Conservation (phyloP, 2,888 invertebrate genomes). For the Drosophila quinaria region DNA sequence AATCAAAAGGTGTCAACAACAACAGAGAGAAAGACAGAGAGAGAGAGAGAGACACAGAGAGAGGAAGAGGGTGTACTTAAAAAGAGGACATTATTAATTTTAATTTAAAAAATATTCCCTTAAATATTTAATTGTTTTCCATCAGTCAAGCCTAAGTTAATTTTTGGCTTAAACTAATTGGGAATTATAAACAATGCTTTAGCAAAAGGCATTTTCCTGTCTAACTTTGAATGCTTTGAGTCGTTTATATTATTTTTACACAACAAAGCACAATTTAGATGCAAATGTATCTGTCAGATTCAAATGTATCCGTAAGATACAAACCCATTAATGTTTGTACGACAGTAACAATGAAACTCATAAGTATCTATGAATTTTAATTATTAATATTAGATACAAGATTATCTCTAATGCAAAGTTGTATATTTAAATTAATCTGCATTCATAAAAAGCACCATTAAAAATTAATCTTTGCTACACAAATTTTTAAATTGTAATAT, state of each 20-base stretch:
- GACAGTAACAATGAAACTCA: not conserved
- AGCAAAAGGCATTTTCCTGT: too few relatives aligned
- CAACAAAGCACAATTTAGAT: not conserved
- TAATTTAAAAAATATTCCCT: too few relatives aligned
- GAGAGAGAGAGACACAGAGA: not conserved
- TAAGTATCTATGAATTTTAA: not conserved
- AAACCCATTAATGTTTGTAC: too few relatives aligned
- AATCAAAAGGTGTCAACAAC: constrained; percentile 9
- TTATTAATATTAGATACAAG: not conserved
- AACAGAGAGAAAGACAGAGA: not conserved
- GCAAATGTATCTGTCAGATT: not conserved
- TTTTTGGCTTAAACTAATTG: too few relatives aligned
- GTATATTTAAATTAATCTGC: not conserved
- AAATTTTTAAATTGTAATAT: too few relatives aligned
- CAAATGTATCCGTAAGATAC: not conserved
- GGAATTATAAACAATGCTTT: too few relatives aligned
- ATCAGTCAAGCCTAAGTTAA: too few relatives aligned
- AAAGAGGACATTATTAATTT: too few relatives aligned
- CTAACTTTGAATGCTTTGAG: too few relatives aligned
- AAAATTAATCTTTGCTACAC: too few relatives aligned
- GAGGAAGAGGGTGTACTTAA: not conserved
- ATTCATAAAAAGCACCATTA: not conserved
- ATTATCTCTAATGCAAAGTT: not conserved
- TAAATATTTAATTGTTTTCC: not conserved
- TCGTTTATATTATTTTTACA: not conserved